Evolutionary conservation across 2,113 vertebrate genomes (phyloP).

Genomic region (Illadopsis cleaveri): DNA sequence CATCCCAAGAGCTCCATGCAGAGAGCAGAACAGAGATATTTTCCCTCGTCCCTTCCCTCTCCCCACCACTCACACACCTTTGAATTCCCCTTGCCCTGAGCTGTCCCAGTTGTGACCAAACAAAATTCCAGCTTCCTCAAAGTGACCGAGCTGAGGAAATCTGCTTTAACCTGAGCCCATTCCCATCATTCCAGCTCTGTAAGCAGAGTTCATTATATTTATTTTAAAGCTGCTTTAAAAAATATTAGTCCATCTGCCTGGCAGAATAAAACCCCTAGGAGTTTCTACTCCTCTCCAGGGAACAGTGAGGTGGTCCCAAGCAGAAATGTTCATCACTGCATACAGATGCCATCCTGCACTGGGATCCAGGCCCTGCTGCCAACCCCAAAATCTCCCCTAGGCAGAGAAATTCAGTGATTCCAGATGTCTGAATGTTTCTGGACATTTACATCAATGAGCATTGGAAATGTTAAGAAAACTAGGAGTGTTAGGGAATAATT

Average conservation of each 20-base stretch:
- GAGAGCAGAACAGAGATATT: accelerated
- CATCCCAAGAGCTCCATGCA: accelerated
- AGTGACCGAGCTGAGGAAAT: neutral
- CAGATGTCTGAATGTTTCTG: neutral
- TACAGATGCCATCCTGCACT: neutral
- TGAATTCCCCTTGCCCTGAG: neutral
- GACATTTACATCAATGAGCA: neutral
- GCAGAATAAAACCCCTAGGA: neutral
- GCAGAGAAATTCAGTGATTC: neutral
- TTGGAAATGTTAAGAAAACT: neutral
- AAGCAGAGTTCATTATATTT: neutral
- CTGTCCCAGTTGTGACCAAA: neutral
- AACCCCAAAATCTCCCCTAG: neutral
- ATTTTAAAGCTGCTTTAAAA: constrained; percentile 2
- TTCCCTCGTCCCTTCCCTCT: neutral
- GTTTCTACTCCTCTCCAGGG: neutral
- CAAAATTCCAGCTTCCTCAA: neutral
- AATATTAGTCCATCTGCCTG: neutral
- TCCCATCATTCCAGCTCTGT: neutral
- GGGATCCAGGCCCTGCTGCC: neutral
- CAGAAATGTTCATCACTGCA: neutral
- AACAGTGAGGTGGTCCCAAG: accelerated
- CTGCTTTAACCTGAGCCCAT: neutral
- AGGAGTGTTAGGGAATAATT: neutral
- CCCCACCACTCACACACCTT: neutral